Evolutionary conservation across 2,113 vertebrate genomes (phyloP).

Genomic region (Marmota flaviventris): DNA sequence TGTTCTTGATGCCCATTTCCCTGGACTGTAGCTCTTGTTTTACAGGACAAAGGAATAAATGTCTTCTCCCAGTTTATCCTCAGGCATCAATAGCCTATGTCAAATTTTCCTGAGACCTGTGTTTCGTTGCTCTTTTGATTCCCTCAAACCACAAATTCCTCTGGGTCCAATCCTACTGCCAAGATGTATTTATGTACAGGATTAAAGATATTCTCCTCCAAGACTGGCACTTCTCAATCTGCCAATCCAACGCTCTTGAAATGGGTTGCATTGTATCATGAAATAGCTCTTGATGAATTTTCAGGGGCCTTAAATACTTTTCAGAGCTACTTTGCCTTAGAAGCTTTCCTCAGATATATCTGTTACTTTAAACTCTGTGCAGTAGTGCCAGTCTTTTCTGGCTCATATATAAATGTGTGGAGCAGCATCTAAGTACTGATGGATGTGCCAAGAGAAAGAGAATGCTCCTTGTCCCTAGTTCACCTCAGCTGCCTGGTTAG

Average conservation of each 20-base stretch:
- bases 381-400: background rate
- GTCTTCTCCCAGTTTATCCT: background rate
- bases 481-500: background rate
- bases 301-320: background rate
- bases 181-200: background rate
- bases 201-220: background rate
- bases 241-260: background rate
- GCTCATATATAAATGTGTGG: background rate
- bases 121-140: slow-evolving; percentile 52
- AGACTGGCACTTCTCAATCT: background rate
- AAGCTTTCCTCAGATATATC: background rate
- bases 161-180: background rate
- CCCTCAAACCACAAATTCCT: background rate
- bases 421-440: background rate
- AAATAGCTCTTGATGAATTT: background rate
- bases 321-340: background rate
- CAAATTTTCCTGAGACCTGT: background rate
- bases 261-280: too few relatives aligned
- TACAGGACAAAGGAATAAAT: background rate
- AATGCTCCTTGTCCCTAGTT: background rate
- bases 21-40: background rate
- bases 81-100: background rate
- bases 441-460: background rate
- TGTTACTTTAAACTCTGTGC: background rate
- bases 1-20: background rate